Percentiles rank a stretch among this genome's conserved stretches.
Evolutionary conservation across 2,113 vertebrate species (phyloP).

Genomic region (Nibea albiflora): DNA sequence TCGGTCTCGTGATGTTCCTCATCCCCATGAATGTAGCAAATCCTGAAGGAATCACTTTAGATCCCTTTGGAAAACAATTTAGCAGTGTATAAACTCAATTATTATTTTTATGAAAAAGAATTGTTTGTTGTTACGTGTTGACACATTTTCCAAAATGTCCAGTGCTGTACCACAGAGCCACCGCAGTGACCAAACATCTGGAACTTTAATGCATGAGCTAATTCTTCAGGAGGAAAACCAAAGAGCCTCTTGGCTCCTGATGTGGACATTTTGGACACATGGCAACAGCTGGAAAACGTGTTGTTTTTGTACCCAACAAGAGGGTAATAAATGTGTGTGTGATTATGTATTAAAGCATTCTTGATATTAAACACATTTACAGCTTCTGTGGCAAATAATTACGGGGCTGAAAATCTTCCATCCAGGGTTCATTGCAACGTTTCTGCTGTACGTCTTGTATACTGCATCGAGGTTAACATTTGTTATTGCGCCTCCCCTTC

Average conservation of each 20-base stretch:
- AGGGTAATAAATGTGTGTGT: not conserved
- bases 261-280: constrained; percentile 8
- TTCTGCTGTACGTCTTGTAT: constrained; percentile 9
- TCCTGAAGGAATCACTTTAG: not conserved
- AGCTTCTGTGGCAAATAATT: constrained; percentile 42
- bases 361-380: constrained; percentile 20
- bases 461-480: constrained; percentile 22
- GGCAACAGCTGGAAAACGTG: not conserved
- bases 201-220: constrained; percentile 3
- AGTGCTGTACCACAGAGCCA: not conserved
- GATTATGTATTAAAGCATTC: not conserved
- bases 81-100: too few relatives aligned
- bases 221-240: constrained; percentile 84
- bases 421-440: constrained; percentile 21
- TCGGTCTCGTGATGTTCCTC: not conserved
- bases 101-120: too few relatives aligned
- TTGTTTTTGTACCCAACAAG: not conserved
- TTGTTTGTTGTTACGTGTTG: not conserved
- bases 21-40: too few relatives aligned
- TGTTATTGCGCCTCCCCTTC: constrained; percentile 46
- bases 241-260: constrained; percentile 83
- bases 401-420: constrained; percentile 8
- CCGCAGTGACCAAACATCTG: not conserved
- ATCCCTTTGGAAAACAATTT: not conserved
- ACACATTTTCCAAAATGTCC: not conserved